These are phyloP conservation scores for Microctonus hyperodae DNA, from an alignment of 2,888 invertebrate species.

Conservation along the genomic window DNA sequence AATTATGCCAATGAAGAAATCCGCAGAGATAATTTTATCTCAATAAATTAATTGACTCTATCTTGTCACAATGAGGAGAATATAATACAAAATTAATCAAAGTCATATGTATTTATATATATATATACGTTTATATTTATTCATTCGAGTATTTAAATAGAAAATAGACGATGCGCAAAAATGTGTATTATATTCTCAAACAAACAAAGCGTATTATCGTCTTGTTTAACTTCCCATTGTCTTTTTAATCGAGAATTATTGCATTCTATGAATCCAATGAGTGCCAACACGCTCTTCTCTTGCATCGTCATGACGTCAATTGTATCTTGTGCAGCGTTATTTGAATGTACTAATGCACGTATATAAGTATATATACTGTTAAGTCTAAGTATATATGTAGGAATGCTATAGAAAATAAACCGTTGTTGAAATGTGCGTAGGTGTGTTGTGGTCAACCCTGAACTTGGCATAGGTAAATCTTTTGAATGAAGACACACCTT, in stretches of 20 bases:
- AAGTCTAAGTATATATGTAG: not conserved
- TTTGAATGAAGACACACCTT: conserved; percentile 27
- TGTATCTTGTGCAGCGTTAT: not conserved
- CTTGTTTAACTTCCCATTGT: conserved; percentile 23
- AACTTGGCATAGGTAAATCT: conserved; percentile 40
- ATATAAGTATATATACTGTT: not conserved
- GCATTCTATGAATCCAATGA: conserved; percentile 21
- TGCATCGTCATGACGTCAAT: conserved; percentile 24
- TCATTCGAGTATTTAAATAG: not conserved
- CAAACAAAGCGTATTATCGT: conserved; percentile 19
- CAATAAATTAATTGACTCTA: not conserved
- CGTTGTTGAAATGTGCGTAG: conserved; percentile 29
- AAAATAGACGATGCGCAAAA: not conserved
- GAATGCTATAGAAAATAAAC: not conserved
- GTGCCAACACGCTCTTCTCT: conserved; percentile 34
- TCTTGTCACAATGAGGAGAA: conserved; percentile 8
- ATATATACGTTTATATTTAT: not conserved
- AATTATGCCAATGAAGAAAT: not conserved
- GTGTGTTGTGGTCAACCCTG: conserved; percentile 33
- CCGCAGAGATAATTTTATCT: not conserved
- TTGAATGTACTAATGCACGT: not conserved
- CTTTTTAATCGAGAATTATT: conserved; percentile 17
- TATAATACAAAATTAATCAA: not conserved
- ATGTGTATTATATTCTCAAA: not conserved
- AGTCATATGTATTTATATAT: not conserved